phyloP scores from a whole-genome alignment of 2,797 vertebrate species.

The Oryzias sinensis region DNA sequence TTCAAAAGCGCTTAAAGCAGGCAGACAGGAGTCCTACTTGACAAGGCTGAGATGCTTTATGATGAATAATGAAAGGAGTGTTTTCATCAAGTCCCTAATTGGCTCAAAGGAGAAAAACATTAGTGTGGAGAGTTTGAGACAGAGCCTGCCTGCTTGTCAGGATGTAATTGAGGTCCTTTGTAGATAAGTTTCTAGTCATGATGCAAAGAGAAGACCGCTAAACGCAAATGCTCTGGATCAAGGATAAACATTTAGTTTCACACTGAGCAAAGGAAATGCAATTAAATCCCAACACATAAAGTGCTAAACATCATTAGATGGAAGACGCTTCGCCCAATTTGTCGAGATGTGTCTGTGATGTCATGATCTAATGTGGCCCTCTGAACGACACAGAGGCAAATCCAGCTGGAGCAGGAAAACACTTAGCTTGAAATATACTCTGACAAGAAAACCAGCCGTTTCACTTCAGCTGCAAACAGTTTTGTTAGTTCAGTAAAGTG shows the following conservation, averaged over 20 bases:
- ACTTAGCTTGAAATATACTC: constrained; percentile 55
- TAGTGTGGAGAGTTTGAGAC: constrained; percentile 30
- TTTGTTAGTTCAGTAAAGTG: no score
- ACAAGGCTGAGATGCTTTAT: constrained; percentile 50
- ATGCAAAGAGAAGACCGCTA: constrained; percentile 45
- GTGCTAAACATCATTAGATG: constrained; percentile 69
- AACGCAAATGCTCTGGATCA: constrained; percentile 35
- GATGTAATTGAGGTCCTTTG: constrained; percentile 55
- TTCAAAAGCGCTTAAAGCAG: constrained; percentile 60
- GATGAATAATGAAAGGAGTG: constrained; percentile 56
- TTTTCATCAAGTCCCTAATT: constrained; percentile 63
- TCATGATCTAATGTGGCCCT: constrained; percentile 63
- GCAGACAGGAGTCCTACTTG: constrained; percentile 38
- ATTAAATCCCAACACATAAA: constrained; percentile 66
- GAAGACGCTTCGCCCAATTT: constrained; percentile 61
- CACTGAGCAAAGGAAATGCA: constrained; percentile 63
- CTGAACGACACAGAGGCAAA: constrained; percentile 48
- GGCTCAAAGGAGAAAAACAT: constrained; percentile 48
- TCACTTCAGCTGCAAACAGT: constrained; percentile 9
- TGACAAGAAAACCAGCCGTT: constrained; percentile 48
- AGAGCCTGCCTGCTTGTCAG: constrained; percentile 43
- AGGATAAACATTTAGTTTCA: constrained; percentile 70
- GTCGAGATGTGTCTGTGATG: constrained; percentile 65
- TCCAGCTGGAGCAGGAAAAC: constrained; percentile 48
- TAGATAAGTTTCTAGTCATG: constrained; percentile 48